Conservation (phyloP, 2,797 vertebrate genomes). For the Gymnoscopelus braueri region DNA sequence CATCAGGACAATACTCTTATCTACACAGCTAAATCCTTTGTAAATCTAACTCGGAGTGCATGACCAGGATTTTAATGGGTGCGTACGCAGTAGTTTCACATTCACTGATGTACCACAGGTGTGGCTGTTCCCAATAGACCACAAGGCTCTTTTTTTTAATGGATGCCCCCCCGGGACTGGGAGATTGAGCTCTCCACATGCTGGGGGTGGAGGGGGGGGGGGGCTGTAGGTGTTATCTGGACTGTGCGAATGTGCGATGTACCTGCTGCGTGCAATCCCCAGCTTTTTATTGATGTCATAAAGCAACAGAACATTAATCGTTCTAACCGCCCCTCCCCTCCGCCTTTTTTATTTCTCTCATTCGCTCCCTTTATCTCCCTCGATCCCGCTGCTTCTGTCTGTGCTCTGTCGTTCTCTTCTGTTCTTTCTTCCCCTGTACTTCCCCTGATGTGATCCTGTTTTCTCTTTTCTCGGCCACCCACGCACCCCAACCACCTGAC, state of each 20-base stretch:
- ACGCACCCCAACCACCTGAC: slow-evolving; percentile 49
- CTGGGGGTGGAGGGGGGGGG: neutral
- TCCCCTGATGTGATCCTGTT: slow-evolving; percentile 33
- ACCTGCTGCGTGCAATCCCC: neutral
- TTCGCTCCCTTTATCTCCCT: slow-evolving; percentile 31
- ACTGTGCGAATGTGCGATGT: slow-evolving; percentile 20
- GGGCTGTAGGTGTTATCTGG: slow-evolving; percentile 15
- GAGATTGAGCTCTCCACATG: slow-evolving; percentile 10
- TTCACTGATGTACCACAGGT: no score
- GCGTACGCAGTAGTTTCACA: no score
- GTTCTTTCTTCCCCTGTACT: neutral
- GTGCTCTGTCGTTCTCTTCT: slow-evolving; percentile 24
- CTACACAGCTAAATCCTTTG: no score
- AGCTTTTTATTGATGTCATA: slow-evolving; percentile 24
- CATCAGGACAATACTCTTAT: no score
- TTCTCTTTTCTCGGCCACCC: slow-evolving; percentile 56
- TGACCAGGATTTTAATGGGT: no score
- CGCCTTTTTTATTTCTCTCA: slow-evolving; percentile 23
- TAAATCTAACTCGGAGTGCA: no score
- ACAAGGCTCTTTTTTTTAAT: no score
- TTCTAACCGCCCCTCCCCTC: neutral
- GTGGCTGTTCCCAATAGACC: no score
- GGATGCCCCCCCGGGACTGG: slow-evolving; percentile 20
- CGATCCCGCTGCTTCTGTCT: slow-evolving; percentile 32
- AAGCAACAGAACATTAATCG: slow-evolving; percentile 22